Evolutionary conservation across 2,797 vertebrate genomes (phyloP), one percentile per base, ranked within the genome.

Genomic region (Semotilus atromaculatus): DNA sequence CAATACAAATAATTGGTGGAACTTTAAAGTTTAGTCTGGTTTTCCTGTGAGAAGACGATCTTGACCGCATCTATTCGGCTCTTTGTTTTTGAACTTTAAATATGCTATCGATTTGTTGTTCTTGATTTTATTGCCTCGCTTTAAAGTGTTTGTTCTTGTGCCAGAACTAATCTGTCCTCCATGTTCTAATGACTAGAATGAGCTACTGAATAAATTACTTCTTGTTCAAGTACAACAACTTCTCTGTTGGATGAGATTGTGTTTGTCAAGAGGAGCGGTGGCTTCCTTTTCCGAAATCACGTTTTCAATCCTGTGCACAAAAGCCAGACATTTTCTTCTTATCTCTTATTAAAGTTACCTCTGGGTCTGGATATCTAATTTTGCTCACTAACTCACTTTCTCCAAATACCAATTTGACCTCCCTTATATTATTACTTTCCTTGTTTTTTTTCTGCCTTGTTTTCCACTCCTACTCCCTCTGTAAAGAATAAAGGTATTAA

Each of bases 401-500:
- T 93, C 87, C 90, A 95, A 94, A 94, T 93, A 92, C 87, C 93
- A 93, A 91, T 95, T 94, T 93, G 90, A 92, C 68, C 88, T 89
- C 86, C 88, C 92, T 82, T 87, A 89, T 89, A 93, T 92, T 90
- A 93, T 93, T 94, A 92, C 93, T 90, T 91, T 90, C 91, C 90
- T 91, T 19, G 26, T 66, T 82, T 48, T 48, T 11, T 58, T 45
- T 34, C 21, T 34, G 34, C 71, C 67, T 77, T 71, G 55, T 77
- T 68, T 81, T 64, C 23, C 40, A 64, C 74, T 75, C 77, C 36
- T 70, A 55, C 72, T 81, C 90, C 40, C 68, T 93, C 90, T 91
- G 90, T 91, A 91, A 93, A 93, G 92, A 93, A 92, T 93, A 89
- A 91, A 93, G 89, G 91, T 94, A 96, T 96, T 93, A 95, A 95